These are phyloP conservation scores for Eurypyga helias DNA, from an alignment of 2,113 vertebrate species.

Conservation along the genomic window DNA sequence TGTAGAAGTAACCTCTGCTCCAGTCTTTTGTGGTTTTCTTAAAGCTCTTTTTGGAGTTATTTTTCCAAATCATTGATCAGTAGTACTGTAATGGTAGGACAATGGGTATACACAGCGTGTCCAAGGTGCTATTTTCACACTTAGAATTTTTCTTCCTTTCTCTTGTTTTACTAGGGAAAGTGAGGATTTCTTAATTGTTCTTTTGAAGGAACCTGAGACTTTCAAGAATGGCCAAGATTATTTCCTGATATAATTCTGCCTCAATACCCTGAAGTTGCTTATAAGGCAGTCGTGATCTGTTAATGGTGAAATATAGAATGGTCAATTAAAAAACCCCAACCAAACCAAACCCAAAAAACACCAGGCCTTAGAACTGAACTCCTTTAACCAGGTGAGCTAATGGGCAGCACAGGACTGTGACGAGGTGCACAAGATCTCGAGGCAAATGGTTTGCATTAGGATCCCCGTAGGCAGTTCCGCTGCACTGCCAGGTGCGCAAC, in stretches of 20 bases:
- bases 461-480: background rate
- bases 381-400: background rate
- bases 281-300: background rate
- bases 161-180: background rate
- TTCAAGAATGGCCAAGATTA: background rate
- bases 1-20: constrained; percentile 30
- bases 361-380: background rate
- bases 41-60: constrained; percentile 17
- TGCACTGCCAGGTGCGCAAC: background rate
- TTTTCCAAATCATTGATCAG: constrained; percentile 45
- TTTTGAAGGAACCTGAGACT: background rate
- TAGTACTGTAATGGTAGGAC: background rate
- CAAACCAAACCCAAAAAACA: too few species aligned
- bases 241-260: background rate
- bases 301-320: background rate
- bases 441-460: background rate
- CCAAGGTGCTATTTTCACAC: background rate
- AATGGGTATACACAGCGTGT: background rate
- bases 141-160: background rate
- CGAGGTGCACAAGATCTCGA: background rate
- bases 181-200: background rate
- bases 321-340: fast-evolving
- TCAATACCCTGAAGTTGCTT: background rate
- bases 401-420: background rate
- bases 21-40: background rate